Percentiles rank a stretch among this genome's conserved stretches.
Evolutionary conservation across 2,797 vertebrate species (phyloP).

Genomic region (Chrysolophus pictus): DNA sequence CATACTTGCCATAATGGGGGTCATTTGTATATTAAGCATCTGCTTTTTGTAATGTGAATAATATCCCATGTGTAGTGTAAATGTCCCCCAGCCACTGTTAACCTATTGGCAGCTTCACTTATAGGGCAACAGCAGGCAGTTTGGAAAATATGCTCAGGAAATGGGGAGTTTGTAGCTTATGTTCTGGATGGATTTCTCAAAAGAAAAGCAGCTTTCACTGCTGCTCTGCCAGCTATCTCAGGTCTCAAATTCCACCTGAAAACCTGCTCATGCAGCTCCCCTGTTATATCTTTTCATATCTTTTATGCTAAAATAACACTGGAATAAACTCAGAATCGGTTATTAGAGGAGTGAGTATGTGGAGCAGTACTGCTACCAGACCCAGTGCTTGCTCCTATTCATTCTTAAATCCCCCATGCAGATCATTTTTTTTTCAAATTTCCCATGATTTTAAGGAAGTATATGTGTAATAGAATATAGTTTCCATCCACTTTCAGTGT

Average conservation of each 20-base stretch:
- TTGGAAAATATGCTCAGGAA: background rate
- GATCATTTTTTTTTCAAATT: background rate
- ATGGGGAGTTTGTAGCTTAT: background rate
- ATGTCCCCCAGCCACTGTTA: background rate
- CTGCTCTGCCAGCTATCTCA: background rate
- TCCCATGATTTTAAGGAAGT: background rate
- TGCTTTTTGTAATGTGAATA: background rate
- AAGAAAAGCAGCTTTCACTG: background rate
- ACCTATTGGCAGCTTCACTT: background rate
- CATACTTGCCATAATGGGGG: rapidly evolving
- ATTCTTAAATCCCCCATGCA: background rate
- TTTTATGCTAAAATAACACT: background rate
- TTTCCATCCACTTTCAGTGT: background rate
- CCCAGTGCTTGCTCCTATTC: background rate
- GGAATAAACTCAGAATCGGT: background rate
- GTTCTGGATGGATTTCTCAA: background rate
- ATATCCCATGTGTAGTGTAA: background rate
- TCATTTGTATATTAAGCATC: background rate
- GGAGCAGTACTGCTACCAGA: background rate
- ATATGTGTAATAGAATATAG: background rate
- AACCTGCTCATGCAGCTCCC: background rate
- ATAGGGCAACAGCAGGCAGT: background rate
- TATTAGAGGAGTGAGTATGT: background rate
- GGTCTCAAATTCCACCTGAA: background rate
- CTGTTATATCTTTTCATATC: background rate